phyloP scores from a whole-genome alignment of 2,113 vertebrate species.

The Spermophilus dauricus region DNA sequence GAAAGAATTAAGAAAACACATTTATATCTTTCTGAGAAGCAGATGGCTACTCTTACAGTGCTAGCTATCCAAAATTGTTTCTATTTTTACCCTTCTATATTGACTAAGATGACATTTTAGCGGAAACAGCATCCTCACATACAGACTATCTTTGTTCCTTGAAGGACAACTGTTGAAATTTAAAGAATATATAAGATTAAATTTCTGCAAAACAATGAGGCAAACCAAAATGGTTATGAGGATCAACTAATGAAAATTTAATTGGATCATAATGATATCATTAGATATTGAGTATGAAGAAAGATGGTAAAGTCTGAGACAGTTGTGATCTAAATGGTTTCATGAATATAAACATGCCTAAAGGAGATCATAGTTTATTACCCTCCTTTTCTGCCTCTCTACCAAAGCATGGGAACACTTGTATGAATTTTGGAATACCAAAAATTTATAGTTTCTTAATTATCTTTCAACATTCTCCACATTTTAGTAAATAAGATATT shows the following conservation, averaged over 20 bases:
- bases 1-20: conserved; percentile 66
- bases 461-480: neutral
- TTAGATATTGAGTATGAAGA: neutral
- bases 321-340: neutral
- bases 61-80: conserved; percentile 75
- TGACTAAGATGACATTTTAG: conserved; percentile 74
- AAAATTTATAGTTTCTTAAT: neutral
- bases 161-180: conserved; percentile 61
- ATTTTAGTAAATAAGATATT: neutral
- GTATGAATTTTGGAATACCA: neutral
- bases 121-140: conserved; percentile 60
- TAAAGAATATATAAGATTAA: neutral
- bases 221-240: neutral
- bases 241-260: neutral
- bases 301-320: neutral
- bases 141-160: conserved; percentile 69
- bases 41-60: conserved; percentile 80
- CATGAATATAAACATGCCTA: neutral
- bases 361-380: neutral
- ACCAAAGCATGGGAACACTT: neutral
- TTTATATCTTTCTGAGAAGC: conserved; percentile 74
- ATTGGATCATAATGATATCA: neutral
- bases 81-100: conserved; percentile 75
- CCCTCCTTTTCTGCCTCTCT: neutral
- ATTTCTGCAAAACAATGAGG: conserved; percentile 32